Conservation (phyloP, 1,140 invertebrate species). For the Leptonema lineaticorne region DNA sequence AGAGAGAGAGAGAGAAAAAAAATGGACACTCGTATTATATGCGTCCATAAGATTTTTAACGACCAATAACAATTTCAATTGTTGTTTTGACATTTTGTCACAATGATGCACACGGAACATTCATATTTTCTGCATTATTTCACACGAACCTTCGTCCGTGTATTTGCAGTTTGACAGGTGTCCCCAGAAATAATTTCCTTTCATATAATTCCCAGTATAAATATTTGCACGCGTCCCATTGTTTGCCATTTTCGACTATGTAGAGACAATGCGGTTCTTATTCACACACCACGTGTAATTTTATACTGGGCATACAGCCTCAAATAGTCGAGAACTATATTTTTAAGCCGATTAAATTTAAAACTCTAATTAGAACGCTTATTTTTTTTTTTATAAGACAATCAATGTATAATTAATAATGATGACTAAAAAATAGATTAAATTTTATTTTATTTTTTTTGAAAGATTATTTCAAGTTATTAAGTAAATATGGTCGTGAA, state of each 20-base stretch:
- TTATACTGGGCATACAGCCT: no score
- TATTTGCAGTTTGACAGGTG: slow-evolving; percentile 7
- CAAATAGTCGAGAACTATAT: no score
- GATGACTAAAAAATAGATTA: no score
- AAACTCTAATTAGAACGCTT: not conserved
- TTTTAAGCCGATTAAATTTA: not conserved
- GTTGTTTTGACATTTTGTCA: not conserved
- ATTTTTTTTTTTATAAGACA: not conserved
- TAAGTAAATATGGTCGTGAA: no score
- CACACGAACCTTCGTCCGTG: slow-evolving; percentile 1
- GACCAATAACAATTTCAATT: no score
- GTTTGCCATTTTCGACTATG: not conserved
- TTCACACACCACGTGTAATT: no score
- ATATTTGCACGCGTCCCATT: slow-evolving; percentile 12
- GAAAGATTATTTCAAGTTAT: no score
- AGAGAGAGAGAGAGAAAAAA: no score
- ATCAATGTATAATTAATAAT: no score
- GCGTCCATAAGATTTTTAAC: no score
- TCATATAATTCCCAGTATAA: not conserved
- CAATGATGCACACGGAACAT: not conserved
- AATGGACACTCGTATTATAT: no score
- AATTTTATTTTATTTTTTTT: no score
- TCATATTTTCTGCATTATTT: slow-evolving; percentile 17
- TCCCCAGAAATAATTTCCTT: not conserved
- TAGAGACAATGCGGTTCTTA: not conserved